Conservation (phyloP, 2,888 invertebrate species). For the Chaitophorus viminalis region DNA sequence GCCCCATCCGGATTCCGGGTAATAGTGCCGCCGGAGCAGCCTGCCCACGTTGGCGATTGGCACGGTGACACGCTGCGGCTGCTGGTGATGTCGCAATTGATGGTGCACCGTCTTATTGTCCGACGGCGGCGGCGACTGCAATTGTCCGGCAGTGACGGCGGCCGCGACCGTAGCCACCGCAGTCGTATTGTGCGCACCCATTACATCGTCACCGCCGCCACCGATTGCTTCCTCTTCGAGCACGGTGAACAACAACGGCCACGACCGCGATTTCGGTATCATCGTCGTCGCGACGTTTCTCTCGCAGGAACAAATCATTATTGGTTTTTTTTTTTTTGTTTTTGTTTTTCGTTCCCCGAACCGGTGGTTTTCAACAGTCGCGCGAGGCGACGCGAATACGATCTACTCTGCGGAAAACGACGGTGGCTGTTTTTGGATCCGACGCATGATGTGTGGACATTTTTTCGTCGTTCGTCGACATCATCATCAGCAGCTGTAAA, state of each 20-base stretch:
- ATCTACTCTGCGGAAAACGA: too few relatives aligned
- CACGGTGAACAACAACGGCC: constrained; percentile 69
- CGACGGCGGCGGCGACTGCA: constrained; percentile 65
- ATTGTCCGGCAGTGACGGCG: constrained; percentile 66
- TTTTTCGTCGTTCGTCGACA: neutral
- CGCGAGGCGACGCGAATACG: neutral
- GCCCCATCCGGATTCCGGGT: constrained; percentile 89
- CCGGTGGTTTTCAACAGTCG: too few relatives aligned
- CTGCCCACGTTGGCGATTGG: constrained; percentile 71
- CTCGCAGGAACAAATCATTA: constrained; percentile 31
- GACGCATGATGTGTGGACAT: too few relatives aligned
- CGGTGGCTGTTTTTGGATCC: too few relatives aligned
- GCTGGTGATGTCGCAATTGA: constrained; percentile 69
- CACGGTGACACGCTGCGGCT: neutral
- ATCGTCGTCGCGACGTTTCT: constrained; percentile 44
- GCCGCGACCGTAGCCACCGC: neutral
- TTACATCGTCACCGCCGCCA: too few relatives aligned
- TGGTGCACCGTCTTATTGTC: constrained; percentile 63
- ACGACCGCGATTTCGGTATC: constrained; percentile 70
- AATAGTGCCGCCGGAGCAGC: constrained; percentile 79
- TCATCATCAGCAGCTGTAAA: too few relatives aligned
- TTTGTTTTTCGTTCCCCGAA: neutral
- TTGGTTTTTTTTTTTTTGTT: too few relatives aligned
- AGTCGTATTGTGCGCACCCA: constrained; percentile 64
- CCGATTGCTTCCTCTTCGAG: constrained; percentile 69